phyloP scores from a whole-genome alignment of 2,888 invertebrate genomes.

The Empis livida region DNA sequence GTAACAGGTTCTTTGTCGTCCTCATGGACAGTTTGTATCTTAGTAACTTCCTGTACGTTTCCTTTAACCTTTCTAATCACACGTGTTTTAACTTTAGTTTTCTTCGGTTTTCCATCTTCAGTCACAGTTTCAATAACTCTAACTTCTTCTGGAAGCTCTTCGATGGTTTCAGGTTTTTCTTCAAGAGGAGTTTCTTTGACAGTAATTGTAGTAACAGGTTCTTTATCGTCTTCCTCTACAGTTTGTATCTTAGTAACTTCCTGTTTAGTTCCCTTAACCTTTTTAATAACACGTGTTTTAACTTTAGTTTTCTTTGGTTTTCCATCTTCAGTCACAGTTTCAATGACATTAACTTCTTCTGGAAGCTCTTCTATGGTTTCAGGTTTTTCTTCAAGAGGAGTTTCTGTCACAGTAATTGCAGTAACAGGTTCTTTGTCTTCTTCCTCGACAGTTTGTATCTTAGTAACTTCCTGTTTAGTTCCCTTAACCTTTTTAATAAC shows the following conservation, averaged over 20 bases:
- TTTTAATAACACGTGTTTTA: slow-evolving; percentile 28
- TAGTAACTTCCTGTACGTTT: slow-evolving; percentile 21
- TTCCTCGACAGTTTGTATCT: slow-evolving; percentile 31
- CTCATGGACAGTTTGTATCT: slow-evolving; percentile 24
- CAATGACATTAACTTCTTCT: slow-evolving; percentile 18
- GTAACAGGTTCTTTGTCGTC: slow-evolving; percentile 26
- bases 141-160: slow-evolving; percentile 27
- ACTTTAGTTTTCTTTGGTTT: slow-evolving; percentile 23
- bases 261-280: slow-evolving; percentile 28
- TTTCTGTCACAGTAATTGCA: slow-evolving; percentile 21
- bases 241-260: slow-evolving; percentile 34
- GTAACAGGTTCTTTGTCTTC: slow-evolving; percentile 25
- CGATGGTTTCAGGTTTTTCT: slow-evolving; percentile 12
- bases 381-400: slow-evolving; percentile 12
- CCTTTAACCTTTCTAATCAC: slow-evolving; percentile 20
- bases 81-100: slow-evolving; percentile 22
- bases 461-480: slow-evolving; percentile 22
- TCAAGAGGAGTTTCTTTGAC: slow-evolving; percentile 14
- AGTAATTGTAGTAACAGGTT: slow-evolving; percentile 28
- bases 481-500: slow-evolving; percentile 24
- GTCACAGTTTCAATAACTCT: slow-evolving; percentile 11
- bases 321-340: slow-evolving; percentile 18
- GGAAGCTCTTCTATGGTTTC: slow-evolving; percentile 14
- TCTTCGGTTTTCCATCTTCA: slow-evolving; percentile 20
- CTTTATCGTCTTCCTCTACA: slow-evolving; percentile 31